Conservation (phyloP, 1,140 invertebrate genomes). For the Conopomorpha cramerella region DNA sequence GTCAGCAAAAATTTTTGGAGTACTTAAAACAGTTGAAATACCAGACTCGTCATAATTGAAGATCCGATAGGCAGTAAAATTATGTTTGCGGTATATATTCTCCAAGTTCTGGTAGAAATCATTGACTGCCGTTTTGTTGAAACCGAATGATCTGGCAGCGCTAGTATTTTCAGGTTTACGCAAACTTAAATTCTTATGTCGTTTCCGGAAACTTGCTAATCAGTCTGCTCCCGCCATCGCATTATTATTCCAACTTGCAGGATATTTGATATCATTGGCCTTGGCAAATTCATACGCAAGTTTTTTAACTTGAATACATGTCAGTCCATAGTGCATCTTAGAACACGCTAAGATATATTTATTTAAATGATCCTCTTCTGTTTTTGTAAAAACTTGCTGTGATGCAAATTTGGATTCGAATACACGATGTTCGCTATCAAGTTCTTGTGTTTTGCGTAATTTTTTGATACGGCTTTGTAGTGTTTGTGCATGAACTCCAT, state of each 20-base stretch:
- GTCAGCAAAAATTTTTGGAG: constrained; percentile 24
- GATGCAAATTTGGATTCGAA: constrained; percentile 5
- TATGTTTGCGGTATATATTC: constrained; percentile 11
- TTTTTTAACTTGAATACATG: constrained; percentile 13
- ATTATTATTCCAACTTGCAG: constrained; percentile 12
- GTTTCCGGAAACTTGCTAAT: constrained; percentile 5
- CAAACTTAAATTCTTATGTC: constrained; percentile 21
- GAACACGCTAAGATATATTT: constrained; percentile 12
- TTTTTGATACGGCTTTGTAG: constrained; percentile 14
- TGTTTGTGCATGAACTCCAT: constrained; percentile 11
- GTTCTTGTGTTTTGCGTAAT: constrained; percentile 8
- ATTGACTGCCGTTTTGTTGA: constrained; percentile 23
- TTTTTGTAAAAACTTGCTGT: constrained; percentile 10
- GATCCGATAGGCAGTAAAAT: constrained; percentile 26
- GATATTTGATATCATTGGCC: constrained; percentile 14
- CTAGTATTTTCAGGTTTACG: constrained; percentile 43
- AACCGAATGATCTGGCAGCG: constrained; percentile 27
- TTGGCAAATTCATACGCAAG: constrained; percentile 29
- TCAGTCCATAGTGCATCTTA: constrained; percentile 31
- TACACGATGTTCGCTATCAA: constrained; percentile 6
- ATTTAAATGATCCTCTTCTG: constrained; percentile 9
- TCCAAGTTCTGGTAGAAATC: constrained; percentile 13
- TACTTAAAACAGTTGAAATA: constrained; percentile 25
- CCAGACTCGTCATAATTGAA: constrained; percentile 58
- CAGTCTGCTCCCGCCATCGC: constrained; percentile 14